These are phyloP conservation scores for Eptatretus atami DNA, from an alignment of 2,797 vertebrate species.

Conservation along the genomic window DNA sequence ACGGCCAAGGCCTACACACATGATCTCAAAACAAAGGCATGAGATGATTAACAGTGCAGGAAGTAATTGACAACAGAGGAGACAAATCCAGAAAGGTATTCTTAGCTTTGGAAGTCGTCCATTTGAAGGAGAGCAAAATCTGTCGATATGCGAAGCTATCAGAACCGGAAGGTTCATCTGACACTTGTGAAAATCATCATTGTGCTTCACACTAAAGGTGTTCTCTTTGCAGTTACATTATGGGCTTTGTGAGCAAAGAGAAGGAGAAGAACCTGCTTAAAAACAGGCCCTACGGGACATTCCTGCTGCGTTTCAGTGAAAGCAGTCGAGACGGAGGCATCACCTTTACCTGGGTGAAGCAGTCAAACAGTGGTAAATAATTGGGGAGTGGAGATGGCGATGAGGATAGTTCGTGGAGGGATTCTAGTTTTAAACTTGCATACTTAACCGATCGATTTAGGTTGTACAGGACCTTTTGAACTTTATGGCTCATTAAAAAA, in stretches of 20 bases:
- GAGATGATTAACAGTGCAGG: too few species aligned
- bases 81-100: background rate
- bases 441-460: too few species aligned
- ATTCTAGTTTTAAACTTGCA: too few species aligned
- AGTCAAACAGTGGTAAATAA: conserved; percentile 16
- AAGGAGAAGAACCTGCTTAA: conserved; percentile 34
- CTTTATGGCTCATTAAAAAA: too few species aligned
- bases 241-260: conserved; percentile 80
- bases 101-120: background rate
- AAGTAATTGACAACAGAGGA: background rate
- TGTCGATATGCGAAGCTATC: background rate
- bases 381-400: background rate
- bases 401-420: too few species aligned
- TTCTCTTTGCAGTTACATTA: conserved; percentile 27
- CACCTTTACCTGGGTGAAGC: conserved; percentile 63
- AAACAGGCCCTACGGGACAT: conserved; percentile 41
- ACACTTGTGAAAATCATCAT: background rate
- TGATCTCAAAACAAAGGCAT: too few species aligned
- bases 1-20: too few species aligned
- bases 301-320: conserved; percentile 73
- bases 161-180: background rate
- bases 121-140: background rate
- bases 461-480: too few species aligned
- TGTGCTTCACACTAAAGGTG: background rate
- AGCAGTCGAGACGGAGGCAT: conserved; percentile 66